Evolutionary conservation across 2,797 vertebrate genomes (phyloP).

Genomic region (Trematomus bernacchii): DNA sequence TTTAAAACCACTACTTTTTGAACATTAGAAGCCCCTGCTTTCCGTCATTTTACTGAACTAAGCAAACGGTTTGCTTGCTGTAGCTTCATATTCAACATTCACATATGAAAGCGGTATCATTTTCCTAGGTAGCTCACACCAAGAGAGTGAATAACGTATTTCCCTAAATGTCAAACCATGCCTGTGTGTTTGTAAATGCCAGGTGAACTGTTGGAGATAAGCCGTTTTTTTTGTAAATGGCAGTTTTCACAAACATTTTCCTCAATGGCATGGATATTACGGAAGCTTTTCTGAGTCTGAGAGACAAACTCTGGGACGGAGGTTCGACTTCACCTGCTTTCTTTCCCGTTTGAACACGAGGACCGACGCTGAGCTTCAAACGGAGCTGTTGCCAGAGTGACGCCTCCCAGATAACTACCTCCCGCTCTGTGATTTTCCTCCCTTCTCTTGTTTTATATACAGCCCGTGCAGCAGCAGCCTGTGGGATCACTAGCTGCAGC

Average conservation of each 20-base stretch:
- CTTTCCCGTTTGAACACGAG: slow-evolving; percentile 62
- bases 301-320: slow-evolving; percentile 40
- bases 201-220: not conserved
- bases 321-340: slow-evolving; percentile 38
- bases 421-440: slow-evolving; percentile 63
- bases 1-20: too few relatives aligned
- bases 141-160: not conserved
- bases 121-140: too few relatives aligned
- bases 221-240: not conserved
- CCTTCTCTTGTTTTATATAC: slow-evolving; percentile 42
- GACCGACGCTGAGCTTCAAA: slow-evolving; percentile 68
- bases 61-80: too few relatives aligned
- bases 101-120: not conserved
- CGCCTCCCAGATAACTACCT: slow-evolving; percentile 70
- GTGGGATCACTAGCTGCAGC: slow-evolving; percentile 45
- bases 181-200: not conserved
- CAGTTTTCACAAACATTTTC: not conserved
- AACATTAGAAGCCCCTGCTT: too few relatives aligned
- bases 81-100: not conserved
- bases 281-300: slow-evolving; percentile 37
- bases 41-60: not conserved
- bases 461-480: slow-evolving; percentile 1
- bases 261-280: slow-evolving; percentile 3
- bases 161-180: not conserved
- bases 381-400: slow-evolving; percentile 50